Conservation (phyloP, 2,113 vertebrate genomes). For the human region GRCh38 chr9:75856001-75856500, state of each 20-base stretch:
- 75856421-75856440: background rate
- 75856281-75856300: background rate
- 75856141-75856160: background rate
- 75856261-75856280: background rate
- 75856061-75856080: background rate
- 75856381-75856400: background rate
- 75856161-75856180: slow-evolving; percentile 11
- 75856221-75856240: background rate
- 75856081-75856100: slow-evolving; percentile 22
- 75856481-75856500: background rate
- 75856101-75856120: background rate
- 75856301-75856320: background rate
- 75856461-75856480: background rate
- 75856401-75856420: background rate
- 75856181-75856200: background rate
- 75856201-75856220: background rate
- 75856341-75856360: background rate
- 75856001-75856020: background rate
- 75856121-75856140: background rate
- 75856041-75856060: background rate
- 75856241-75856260: background rate
- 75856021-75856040: slow-evolving; percentile 23
- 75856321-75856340: background rate
- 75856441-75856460: background rate
- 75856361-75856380: background rate